Percentiles rank a stretch among this genome's conserved stretches.
Conservation (phyloP, 2,888 invertebrate species). For the Chrysolina americana region DNA sequence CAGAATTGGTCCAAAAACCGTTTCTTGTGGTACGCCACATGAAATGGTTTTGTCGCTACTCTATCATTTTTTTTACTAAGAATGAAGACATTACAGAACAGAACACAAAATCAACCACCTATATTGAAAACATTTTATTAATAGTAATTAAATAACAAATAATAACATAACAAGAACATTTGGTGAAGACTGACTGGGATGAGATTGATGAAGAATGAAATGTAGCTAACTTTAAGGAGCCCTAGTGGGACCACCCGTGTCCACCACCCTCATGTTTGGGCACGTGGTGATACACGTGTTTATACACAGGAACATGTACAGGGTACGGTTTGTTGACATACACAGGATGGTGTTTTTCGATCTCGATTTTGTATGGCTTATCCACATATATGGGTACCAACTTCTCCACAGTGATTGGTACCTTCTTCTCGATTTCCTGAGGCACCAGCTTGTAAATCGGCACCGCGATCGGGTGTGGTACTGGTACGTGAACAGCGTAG, state of each 20-base stretch:
- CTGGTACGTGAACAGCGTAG: slow-evolving; percentile 80
- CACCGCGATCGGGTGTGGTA: slow-evolving; percentile 81
- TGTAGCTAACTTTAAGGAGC: background rate
- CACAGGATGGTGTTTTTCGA: slow-evolving; percentile 82
- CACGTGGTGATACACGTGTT: slow-evolving; percentile 80
- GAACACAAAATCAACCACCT: background rate
- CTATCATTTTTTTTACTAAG: too few relatives aligned
- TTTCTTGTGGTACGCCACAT: too few relatives aligned
- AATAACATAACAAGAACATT: slow-evolving; percentile 17
- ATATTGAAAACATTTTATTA: slow-evolving; percentile 25
- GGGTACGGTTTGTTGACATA: slow-evolving; percentile 78
- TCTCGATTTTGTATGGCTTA: slow-evolving; percentile 83
- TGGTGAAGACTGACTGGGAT: slow-evolving; percentile 20
- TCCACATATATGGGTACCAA: slow-evolving; percentile 81
- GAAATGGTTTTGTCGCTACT: too few relatives aligned
- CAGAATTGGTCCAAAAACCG: too few relatives aligned
- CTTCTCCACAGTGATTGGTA: slow-evolving; percentile 83
- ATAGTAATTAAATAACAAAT: slow-evolving; percentile 9
- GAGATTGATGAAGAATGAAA: slow-evolving; percentile 1
- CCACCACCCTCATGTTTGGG: slow-evolving; percentile 60
- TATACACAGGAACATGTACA: slow-evolving; percentile 82
- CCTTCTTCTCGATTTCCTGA: slow-evolving; percentile 80
- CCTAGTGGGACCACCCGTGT: slow-evolving; percentile 52
- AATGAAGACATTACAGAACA: background rate
- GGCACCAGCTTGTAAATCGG: slow-evolving; percentile 83